Evolutionary conservation across 2,888 invertebrate genomes (phyloP).

Genomic region (Magallana nippona): DNA sequence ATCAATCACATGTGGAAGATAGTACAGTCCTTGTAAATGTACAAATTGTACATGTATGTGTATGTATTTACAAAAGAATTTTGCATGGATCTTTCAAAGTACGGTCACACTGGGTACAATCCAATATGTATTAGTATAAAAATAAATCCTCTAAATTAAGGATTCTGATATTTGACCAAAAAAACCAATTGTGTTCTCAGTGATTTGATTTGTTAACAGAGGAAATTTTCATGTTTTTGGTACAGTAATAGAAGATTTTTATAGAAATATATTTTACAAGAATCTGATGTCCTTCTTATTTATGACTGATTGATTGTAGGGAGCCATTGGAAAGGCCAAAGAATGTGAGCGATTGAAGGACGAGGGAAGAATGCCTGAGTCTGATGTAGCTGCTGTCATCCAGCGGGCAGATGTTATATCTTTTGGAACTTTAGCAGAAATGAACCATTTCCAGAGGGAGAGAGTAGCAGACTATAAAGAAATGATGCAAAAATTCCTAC

Average conservation of each 20-base stretch:
- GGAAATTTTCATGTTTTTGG: no score
- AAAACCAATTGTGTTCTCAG: no score
- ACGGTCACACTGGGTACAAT: no score
- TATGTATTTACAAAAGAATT: not conserved
- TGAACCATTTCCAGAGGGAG: constrained; percentile 94
- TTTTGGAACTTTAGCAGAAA: constrained; percentile 95
- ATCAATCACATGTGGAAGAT: no score
- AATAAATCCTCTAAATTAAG: no score
- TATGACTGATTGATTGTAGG: constrained; percentile 55
- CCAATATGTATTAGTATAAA: no score
- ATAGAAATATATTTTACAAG: no score
- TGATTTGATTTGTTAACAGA: no score
- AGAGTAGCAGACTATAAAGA: constrained; percentile 91
- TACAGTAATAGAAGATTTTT: no score
- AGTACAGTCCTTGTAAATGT: not conserved
- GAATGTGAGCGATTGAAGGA: constrained; percentile 90
- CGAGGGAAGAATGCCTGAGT: constrained; percentile 91
- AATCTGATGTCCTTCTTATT: no score
- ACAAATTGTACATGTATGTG: not conserved
- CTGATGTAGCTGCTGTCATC: constrained; percentile 89
- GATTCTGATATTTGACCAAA: no score
- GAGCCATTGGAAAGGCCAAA: constrained; percentile 90
- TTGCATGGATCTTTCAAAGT: no score
- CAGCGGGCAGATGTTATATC: constrained; percentile 94
- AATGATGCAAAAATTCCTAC: constrained; percentile 91